A percentile compares a stretch with the other conserved stretches of the same genome.
Evolutionary conservation across 2,797 vertebrate genomes (phyloP).

Genomic region (Tarsius wallacei): DNA sequence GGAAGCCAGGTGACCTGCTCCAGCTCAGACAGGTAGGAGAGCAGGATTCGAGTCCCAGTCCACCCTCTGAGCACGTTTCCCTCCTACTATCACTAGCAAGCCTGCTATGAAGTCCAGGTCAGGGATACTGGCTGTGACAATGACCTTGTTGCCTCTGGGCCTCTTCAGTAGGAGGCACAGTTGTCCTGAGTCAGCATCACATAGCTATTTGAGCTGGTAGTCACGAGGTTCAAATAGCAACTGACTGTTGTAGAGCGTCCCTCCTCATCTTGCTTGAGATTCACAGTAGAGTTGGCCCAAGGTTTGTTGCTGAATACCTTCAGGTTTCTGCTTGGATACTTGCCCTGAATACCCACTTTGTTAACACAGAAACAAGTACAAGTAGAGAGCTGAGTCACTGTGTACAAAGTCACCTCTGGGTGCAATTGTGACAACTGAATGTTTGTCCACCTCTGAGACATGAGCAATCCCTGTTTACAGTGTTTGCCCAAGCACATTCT

Average conservation of each 20-base stretch:
- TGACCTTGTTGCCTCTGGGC: fast-evolving
- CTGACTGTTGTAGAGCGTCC: fast-evolving
- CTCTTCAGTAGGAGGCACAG: not conserved
- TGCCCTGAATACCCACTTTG: not conserved
- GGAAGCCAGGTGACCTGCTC: not conserved
- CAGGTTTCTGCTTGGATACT: not conserved
- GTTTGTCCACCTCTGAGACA: not conserved
- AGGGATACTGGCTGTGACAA: not conserved
- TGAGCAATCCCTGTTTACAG: not conserved
- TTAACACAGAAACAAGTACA: not conserved
- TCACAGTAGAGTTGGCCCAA: not conserved
- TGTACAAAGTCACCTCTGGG: not conserved
- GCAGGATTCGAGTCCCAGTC: not conserved
- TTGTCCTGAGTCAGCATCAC: not conserved
- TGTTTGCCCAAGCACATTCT: not conserved
- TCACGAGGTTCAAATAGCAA: too few relatives aligned
- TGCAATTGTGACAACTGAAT: not conserved
- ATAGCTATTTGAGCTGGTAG: too few relatives aligned
- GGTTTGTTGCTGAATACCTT: not conserved
- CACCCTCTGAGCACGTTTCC: not conserved
- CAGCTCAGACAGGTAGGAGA: not conserved
- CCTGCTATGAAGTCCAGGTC: fast-evolving
- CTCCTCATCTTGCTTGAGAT: not conserved
- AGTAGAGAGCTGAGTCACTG: not conserved
- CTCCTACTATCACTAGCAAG: fast-evolving